phyloP scores from a whole-genome alignment of 2,888 invertebrate genomes.

The Thera obeliscata region DNA sequence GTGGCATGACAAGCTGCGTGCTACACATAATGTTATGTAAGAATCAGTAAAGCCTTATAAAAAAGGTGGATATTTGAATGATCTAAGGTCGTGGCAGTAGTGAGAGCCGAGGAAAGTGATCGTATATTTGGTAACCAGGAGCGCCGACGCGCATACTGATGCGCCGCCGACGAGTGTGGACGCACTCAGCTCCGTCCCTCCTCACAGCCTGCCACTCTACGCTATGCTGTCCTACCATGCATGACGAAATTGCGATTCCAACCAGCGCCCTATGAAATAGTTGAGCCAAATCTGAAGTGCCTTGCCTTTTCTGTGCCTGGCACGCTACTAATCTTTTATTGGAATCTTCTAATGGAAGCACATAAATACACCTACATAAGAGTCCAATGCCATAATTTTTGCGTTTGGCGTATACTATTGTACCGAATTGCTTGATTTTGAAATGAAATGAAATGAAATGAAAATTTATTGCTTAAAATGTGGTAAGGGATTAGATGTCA shows the following conservation, averaged over 20 bases:
- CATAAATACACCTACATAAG: too few species aligned
- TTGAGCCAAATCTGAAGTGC: neutral
- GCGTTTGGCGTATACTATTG: too few species aligned
- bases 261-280: neutral
- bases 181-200: conserved; percentile 43
- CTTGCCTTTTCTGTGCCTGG: neutral
- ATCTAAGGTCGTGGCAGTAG: conserved; percentile 44
- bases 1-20: conserved; percentile 14
- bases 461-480: too few species aligned
- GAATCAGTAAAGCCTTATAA: conserved; percentile 15
- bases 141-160: conserved; percentile 51
- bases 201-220: neutral
- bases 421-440: too few species aligned
- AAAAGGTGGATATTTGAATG: conserved; percentile 29
- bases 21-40: conserved; percentile 35
- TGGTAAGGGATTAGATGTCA: too few species aligned
- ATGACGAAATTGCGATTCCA: neutral
- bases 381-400: too few species aligned
- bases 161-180: conserved; percentile 47
- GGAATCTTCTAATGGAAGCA: neutral
- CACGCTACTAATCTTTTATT: neutral
- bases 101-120: conserved; percentile 80
- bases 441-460: too few species aligned
- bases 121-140: conserved; percentile 72
- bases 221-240: neutral